Conservation (phyloP, 35 echinoderm and acorn worm genomes). For the Apostichopus japonicus region DNA sequence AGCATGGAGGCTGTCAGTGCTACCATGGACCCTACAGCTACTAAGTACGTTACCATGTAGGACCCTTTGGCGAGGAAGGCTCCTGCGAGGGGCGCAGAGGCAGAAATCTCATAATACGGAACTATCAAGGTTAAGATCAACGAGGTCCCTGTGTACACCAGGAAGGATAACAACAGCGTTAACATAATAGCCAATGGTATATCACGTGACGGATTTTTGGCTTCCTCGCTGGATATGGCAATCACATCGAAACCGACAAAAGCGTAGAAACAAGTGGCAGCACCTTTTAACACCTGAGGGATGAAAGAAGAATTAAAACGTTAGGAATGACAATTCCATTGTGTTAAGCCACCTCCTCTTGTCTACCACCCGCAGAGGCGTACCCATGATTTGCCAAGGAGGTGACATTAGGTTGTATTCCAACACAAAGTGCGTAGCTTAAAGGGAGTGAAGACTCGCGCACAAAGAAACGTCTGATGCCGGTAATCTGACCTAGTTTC, state of each 20-base stretch:
- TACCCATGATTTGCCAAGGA: no score
- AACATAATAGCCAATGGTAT: slow-evolving; percentile 82
- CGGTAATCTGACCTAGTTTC: no score
- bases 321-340: no score
- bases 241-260: slow-evolving; percentile 97
- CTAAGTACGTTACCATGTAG: slow-evolving; percentile 54
- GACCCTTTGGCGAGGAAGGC: slow-evolving; percentile 62
- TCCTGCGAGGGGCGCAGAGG: slow-evolving; percentile 70
- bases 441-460: no score
- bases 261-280: slow-evolving; percentile 95
- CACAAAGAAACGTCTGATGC: no score
- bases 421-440: no score
- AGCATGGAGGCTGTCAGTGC: slow-evolving; percentile 89
- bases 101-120: slow-evolving; percentile 54
- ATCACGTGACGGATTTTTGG: slow-evolving; percentile 80
- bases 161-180: slow-evolving; percentile 70
- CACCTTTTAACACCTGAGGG: slow-evolving; percentile 75
- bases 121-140: slow-evolving; percentile 85
- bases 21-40: slow-evolving; percentile 72
- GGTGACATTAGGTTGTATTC: no score
- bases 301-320: not conserved
- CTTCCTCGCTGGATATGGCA: slow-evolving; percentile 92
- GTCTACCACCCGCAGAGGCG: no score
- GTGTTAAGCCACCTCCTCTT: no score
- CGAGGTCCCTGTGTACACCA: slow-evolving; percentile 79